These are phyloP conservation scores for Lasioglossum vierecki DNA, from an alignment of 2,888 invertebrate genomes.

Conservation along the genomic window DNA sequence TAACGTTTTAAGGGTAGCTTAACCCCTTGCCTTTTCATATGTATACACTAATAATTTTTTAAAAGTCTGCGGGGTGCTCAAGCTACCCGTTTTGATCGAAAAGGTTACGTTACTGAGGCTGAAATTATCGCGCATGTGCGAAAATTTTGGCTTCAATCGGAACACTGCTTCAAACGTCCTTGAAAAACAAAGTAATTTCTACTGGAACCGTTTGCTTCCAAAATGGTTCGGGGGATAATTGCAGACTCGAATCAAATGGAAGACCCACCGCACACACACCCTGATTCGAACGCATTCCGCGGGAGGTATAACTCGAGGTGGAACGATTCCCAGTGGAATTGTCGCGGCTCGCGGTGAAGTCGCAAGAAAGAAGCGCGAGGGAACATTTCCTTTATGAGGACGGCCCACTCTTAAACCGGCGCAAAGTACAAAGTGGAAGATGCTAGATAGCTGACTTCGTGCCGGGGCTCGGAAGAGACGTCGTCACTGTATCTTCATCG, in stretches of 20 bases:
- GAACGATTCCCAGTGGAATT: constrained; percentile 40
- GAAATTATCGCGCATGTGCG: no score
- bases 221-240: not conserved
- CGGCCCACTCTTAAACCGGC: constrained; percentile 50
- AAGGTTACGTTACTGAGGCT: no score
- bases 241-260: not conserved
- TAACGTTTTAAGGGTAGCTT: no score
- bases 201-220: not conserved
- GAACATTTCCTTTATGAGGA: constrained; percentile 54
- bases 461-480: constrained; percentile 38
- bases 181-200: no score
- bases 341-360: constrained; percentile 9
- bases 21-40: no score
- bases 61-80: no score
- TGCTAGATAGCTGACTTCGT: constrained; percentile 62
- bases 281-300: constrained; percentile 25
- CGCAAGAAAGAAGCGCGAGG: constrained; percentile 24
- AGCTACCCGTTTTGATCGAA: no score
- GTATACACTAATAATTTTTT: no score
- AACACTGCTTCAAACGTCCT: no score
- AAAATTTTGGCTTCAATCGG: no score
- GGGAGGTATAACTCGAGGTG: not conserved
- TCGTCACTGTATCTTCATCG: constrained; percentile 69
- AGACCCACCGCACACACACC: not conserved
- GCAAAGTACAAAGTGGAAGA: constrained; percentile 70